Evolutionary conservation across 1,140 invertebrate species (phyloP).

Genomic region (Ganaspis sp.): DNA sequence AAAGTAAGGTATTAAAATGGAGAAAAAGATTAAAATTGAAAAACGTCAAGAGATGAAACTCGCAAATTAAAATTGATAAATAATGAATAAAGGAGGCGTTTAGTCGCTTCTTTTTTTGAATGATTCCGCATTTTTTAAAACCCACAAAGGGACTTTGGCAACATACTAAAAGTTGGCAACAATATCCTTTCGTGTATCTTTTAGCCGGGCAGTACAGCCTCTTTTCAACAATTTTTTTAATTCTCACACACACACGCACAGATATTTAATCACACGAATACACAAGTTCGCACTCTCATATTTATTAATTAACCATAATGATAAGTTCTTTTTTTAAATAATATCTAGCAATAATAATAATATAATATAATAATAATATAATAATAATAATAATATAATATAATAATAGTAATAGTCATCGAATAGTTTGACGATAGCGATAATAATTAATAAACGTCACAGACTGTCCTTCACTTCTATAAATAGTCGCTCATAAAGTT

Average conservation of each 20-base stretch:
- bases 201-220: constrained; percentile 64
- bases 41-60: too few relatives aligned
- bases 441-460: constrained; percentile 51
- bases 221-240: constrained; percentile 46
- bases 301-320: constrained; percentile 37
- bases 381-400: constrained; percentile 51
- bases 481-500: constrained; percentile 40
- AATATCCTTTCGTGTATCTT: constrained; percentile 54
- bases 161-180: constrained; percentile 69
- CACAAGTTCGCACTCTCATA: constrained; percentile 24
- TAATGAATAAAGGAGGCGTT: constrained; percentile 17
- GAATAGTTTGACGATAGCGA: constrained; percentile 52
- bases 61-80: neutral
- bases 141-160: constrained; percentile 68
- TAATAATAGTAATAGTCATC: constrained; percentile 59
- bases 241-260: constrained; percentile 14
- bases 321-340: constrained; percentile 29
- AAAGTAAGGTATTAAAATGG: too few relatives aligned
- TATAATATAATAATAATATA: constrained; percentile 42
- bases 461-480: constrained; percentile 42
- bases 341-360: constrained; percentile 38
- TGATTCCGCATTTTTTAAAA: constrained; percentile 55
- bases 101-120: constrained; percentile 41
- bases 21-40: too few relatives aligned
- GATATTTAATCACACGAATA: constrained; percentile 31